phyloP scores from a whole-genome alignment of 2,888 invertebrate species.

The Apamea crenata region DNA sequence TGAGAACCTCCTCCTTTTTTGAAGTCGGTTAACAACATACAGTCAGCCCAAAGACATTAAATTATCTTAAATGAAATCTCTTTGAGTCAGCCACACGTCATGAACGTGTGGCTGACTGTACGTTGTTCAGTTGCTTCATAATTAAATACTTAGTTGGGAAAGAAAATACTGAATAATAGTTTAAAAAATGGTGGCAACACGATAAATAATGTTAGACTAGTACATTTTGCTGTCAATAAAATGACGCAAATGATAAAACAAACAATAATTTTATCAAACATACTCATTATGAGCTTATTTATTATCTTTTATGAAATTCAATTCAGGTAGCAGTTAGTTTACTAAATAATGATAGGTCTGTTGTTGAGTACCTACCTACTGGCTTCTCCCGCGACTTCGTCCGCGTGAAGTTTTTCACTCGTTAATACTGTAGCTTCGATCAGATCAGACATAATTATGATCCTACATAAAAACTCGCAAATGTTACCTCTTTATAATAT shows the following conservation, averaged over 20 bases:
- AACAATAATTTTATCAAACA: constrained; percentile 5
- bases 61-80: too few species aligned
- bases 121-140: background rate
- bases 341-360: constrained; percentile 18
- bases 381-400: too few species aligned
- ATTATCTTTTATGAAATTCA: constrained; percentile 12
- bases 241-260: constrained; percentile 3
- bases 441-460: too few species aligned
- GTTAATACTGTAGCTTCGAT: too few species aligned
- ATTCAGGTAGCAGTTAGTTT: background rate
- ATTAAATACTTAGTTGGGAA: background rate
- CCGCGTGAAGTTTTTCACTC: too few species aligned
- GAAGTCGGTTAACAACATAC: too few species aligned
- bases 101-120: background rate
- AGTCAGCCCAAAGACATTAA: too few species aligned
- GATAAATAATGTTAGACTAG: background rate
- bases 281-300: background rate
- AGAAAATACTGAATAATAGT: background rate
- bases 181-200: background rate
- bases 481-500: too few species aligned
- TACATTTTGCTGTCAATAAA: background rate
- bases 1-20: too few species aligned
- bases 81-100: too few species aligned
- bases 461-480: too few species aligned
- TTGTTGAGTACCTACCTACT: background rate